These are phyloP conservation scores for Bubo blakistoni DNA, from an alignment of 2,113 vertebrate genomes.

Conservation along the genomic window DNA sequence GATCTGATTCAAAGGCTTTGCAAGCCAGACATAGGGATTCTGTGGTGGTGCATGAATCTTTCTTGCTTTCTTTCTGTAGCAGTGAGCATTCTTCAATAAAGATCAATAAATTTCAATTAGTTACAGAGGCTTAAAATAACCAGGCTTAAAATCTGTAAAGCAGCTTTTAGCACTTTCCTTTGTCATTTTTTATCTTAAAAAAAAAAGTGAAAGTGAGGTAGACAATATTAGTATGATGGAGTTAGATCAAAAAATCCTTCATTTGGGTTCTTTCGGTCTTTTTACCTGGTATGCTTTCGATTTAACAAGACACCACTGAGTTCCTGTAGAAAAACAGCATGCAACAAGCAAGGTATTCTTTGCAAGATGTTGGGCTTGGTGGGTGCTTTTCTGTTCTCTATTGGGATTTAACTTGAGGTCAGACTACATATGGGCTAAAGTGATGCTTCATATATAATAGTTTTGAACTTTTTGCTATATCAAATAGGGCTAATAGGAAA, in stretches of 20 bases:
- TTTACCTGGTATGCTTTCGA: background rate
- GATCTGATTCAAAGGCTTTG: background rate
- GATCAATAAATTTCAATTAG: constrained; percentile 42
- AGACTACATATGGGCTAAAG: background rate
- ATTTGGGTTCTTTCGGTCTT: background rate
- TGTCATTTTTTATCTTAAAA: background rate
- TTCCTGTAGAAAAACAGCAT: background rate
- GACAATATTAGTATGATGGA: background rate
- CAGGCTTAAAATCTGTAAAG: background rate
- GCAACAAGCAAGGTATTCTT: background rate
- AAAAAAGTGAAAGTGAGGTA: background rate
- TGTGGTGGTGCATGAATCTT: background rate
- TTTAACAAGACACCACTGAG: background rate
- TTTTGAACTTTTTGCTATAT: background rate
- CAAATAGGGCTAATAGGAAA: background rate
- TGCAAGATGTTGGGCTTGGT: background rate
- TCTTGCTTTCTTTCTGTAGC: background rate
- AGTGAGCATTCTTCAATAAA: background rate
- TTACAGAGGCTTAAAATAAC: constrained; percentile 3
- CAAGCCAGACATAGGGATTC: background rate
- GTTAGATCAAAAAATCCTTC: background rate
- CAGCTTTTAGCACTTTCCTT: background rate
- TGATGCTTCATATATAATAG: background rate
- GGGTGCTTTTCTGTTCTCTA: background rate
- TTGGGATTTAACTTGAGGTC: background rate